A percentile compares a stretch with the other conserved stretches of the same genome.
Conservation (phyloP, 2,113 vertebrate species). For the Oryzias celebensis region DNA sequence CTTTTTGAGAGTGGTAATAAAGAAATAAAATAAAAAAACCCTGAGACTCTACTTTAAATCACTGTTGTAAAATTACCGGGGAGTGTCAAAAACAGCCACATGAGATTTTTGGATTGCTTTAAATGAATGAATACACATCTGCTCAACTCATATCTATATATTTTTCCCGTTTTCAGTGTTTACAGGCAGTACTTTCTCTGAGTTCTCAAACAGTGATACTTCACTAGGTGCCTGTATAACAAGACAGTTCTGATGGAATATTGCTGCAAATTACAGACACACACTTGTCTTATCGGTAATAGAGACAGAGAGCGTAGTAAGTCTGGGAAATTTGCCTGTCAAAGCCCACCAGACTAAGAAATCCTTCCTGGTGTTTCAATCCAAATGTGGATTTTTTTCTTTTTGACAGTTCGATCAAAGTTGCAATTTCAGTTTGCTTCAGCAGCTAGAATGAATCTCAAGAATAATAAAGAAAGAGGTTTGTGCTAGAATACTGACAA, state of each 20-base stretch:
- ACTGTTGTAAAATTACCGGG: too few species aligned
- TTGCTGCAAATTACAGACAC: conserved; percentile 26
- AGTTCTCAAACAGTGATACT: conserved; percentile 7
- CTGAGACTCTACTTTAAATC: too few species aligned
- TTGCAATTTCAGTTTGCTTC: conserved; percentile 30
- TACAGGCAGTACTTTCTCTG: neutral
- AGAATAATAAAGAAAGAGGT: conserved; percentile 1
- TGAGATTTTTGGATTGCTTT: too few species aligned
- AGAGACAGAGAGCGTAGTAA: conserved; percentile 12
- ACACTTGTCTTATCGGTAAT: conserved; percentile 19
- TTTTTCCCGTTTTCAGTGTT: neutral
- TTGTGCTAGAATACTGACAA: neutral
- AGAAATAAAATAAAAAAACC: too few species aligned
- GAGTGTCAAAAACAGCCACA: too few species aligned
- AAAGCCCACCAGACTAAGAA: conserved; percentile 3
- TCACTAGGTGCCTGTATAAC: conserved; percentile 12
- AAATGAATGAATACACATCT: too few species aligned
- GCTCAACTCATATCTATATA: neutral
- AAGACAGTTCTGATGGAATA: conserved; percentile 12
- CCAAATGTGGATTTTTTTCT: conserved; percentile 16
- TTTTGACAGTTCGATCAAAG: conserved; percentile 16
- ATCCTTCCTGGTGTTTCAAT: conserved; percentile 14
- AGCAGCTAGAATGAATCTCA: conserved; percentile 5
- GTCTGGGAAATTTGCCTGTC: neutral
- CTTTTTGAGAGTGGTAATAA: too few species aligned